Conservation (phyloP, 1,140 invertebrate species). For the Drosophila tsacasi region DNA sequence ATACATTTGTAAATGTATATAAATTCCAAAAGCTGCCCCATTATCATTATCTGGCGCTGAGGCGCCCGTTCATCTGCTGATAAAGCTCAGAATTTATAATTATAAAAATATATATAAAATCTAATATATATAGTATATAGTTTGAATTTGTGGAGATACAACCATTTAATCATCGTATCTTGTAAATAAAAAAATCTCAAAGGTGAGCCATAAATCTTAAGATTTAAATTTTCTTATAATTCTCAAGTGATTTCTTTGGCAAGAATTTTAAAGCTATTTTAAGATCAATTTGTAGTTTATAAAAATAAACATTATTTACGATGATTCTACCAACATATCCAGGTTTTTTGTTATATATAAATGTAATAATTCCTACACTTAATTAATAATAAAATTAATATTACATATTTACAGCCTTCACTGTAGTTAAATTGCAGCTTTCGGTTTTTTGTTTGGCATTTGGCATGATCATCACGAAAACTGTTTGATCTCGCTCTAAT, state of each 20-base stretch:
- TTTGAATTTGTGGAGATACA: too few species aligned
- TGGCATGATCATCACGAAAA: slow-evolving; percentile 30
- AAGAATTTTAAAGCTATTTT: not conserved
- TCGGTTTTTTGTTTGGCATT: slow-evolving; percentile 11
- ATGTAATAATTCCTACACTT: too few species aligned
- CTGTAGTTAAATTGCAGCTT: slow-evolving; percentile 16
- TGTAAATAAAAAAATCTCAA: too few species aligned
- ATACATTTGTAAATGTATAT: not conserved
- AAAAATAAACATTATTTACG: not conserved
- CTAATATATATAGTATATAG: too few species aligned
- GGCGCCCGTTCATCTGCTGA: slow-evolving; percentile 39
- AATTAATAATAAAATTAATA: not conserved
- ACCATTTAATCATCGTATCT: too few species aligned
- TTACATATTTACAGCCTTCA: not conserved
- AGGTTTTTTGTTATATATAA: not conserved
- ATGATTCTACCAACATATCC: too few species aligned
- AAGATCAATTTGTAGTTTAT: too few species aligned
- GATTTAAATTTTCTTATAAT: not conserved
- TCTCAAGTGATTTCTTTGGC: not conserved
- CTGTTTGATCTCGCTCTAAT: slow-evolving; percentile 19
- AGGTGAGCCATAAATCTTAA: too few species aligned
- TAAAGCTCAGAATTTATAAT: not conserved
- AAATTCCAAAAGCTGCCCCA: not conserved
- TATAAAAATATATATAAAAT: too few species aligned
- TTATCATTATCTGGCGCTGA: slow-evolving; percentile 33